Base-by-base conservation (phyloP, 2,888 invertebrate species). In the Anarsia innoxiella region DNA sequence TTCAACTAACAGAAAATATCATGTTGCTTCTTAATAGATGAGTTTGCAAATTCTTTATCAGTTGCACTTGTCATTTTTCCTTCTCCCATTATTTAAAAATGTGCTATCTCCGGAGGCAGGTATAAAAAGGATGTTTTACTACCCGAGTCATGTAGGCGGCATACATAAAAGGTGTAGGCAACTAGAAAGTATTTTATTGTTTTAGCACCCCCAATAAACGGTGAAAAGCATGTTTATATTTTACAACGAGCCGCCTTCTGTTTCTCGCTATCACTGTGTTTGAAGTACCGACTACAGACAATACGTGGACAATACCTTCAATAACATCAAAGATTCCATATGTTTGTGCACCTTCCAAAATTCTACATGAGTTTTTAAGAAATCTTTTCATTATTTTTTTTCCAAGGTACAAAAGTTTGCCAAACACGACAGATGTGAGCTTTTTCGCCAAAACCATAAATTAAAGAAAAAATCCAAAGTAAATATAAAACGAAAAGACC, bases 401-500 rank as follows among this genome's bases (percentile, higher is more conserved):
- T n/a, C n/a, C n/a, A n/a, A n/a, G n/a, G n/a, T n/a, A n/a, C 44
- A 45, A 49, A 46, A 53, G 45, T 48, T 48, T 39, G 48, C 39
- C 33, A 51, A 40, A 51, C 51, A 49, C 66, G 73, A 75, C 83
- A 83, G 82, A 83, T 83, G 83, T 75, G 56, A 55, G 44, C 69
- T 75, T 63, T 75, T 76, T 68, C 49, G 50, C 51, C 41, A 46
- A 53, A 59, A 65, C 66, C 66, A 77, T 77, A 82, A 74, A 80
- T 78, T 75, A 69, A 62, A 73, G 71, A 76, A 84, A 83, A 82
- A 66, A 75, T 76, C 66, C 67, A 79, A 79, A 80, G 77, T 75
- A 83, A 85, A 85, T 74, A 84, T 71, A 62, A 66, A 74, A 65
- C 68, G 55, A 77, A 65, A 79, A 69, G 70, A 70, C 70, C 70